Evolutionary conservation across 1,140 invertebrate species (phyloP), one percentile per base, ranked within the genome.

Genomic region (Papilio helenus): DNA sequence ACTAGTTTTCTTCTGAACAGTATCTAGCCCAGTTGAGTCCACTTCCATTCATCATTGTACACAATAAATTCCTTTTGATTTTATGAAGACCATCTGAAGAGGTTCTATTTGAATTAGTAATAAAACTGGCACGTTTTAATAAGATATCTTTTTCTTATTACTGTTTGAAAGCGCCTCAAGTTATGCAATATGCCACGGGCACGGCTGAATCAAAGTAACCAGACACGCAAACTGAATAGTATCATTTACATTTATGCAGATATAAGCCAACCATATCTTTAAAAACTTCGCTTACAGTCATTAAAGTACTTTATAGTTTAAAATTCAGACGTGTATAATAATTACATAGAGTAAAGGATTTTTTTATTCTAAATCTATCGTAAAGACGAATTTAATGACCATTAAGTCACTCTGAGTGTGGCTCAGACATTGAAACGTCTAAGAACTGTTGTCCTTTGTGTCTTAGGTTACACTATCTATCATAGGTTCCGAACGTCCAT

Each of bases 71-170:
- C 42, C 39, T 72, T 44, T 1, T 4, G 42, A 42, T 2, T 34
- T 44, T 72, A 34, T 44, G n/a, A n/a, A 42, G 72, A n/a, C 39
- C 39, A 73, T 46, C 20, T 8, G 18, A 39, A 16, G n/a, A n/a
- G n/a, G 71, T 44, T 72, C n/a, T 72, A 42, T 72, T 72, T 10
- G 34, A 72, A 72, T 72, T 26, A 29, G 72, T 2, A 26, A 68
- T 68, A 68, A 68, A 29, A 34, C 12, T 18, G 61, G 26, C 0
- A 68, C 61, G 71, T 42, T 42, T 72, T 72, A 72, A 72, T 72
- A 72, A 72, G 71, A 72, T 44, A 29, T 18, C 68, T 61, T 61
- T n/a, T 65, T 29, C 26, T 68, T 68, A 68, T 61, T 14, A 18
- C 12, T 68, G 10, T 68, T 68, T 68, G 61, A 68, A 68, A 68